A percentile compares a stretch with the other conserved stretches of the same genome.
Evolutionary conservation across 2,113 vertebrate species (phyloP).

Genomic region (Mustelus asterias): DNA sequence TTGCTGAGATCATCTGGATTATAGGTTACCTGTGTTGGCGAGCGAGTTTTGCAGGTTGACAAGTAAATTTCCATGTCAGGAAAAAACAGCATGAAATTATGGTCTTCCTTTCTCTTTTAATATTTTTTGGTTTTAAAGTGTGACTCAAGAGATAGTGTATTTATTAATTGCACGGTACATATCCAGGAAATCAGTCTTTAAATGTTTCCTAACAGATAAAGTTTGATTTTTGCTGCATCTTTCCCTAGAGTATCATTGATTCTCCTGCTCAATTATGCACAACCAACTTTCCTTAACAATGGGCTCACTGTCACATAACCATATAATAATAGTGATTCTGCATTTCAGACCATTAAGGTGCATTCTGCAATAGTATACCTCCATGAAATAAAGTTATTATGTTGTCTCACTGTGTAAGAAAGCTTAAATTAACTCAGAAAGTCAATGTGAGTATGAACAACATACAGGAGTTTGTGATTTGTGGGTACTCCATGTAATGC

Average conservation of each 20-base stretch:
- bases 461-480: background rate
- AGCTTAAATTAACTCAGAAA: background rate
- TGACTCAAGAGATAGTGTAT: background rate
- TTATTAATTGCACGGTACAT: background rate
- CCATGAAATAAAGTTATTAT: slow-evolving; percentile 21
- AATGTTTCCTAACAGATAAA: background rate
- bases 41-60: background rate
- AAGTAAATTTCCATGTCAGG: background rate
- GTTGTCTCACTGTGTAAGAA: background rate
- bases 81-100: background rate
- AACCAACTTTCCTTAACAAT: background rate
- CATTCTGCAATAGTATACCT: background rate
- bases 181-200: background rate
- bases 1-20: background rate
- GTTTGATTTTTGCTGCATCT: background rate
- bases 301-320: background rate
- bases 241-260: background rate
- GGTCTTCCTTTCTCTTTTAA: background rate
- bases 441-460: slow-evolving; percentile 4
- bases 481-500: background rate
- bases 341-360: background rate
- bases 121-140: background rate
- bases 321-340: background rate
- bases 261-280: background rate
- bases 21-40: background rate